Conservation (phyloP, 2,113 vertebrate species). For the Pelobates fuscus region DNA sequence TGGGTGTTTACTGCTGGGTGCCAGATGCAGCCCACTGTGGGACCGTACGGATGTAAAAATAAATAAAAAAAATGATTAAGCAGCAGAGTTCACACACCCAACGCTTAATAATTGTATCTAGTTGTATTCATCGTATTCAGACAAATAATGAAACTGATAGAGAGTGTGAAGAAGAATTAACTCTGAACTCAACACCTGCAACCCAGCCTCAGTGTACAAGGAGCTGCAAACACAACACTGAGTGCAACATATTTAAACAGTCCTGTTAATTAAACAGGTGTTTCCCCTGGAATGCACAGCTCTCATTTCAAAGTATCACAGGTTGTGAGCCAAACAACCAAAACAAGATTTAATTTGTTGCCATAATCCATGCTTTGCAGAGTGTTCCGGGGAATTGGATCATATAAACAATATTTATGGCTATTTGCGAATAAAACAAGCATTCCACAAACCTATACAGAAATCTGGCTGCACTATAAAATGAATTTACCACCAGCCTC, state of each 20-base stretch:
- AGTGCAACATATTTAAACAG: neutral
- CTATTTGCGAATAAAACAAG: too few species aligned
- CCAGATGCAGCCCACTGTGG: neutral
- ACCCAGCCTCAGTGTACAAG: neutral
- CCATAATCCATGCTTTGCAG: too few species aligned
- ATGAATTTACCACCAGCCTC: too few species aligned
- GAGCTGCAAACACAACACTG: neutral
- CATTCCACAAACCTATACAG: too few species aligned
- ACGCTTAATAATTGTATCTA: neutral
- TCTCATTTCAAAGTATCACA: neutral
- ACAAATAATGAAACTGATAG: too few species aligned
- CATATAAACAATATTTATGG: too few species aligned
- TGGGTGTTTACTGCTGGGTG: neutral
- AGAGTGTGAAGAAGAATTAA: too few species aligned
- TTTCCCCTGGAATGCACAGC: neutral
- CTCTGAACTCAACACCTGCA: too few species aligned
- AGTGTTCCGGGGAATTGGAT: too few species aligned
- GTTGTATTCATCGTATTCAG: neutral
- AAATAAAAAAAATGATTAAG: slow-evolving; percentile 1
- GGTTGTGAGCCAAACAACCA: too few species aligned
- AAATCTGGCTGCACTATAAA: too few species aligned
- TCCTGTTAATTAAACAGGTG: neutral
- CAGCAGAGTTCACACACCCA: neutral
- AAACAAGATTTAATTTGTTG: too few species aligned
- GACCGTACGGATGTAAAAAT: neutral